These are phyloP conservation scores for Embiotoca jacksoni DNA, from an alignment of 2,113 vertebrate species.

Conservation along the genomic window DNA sequence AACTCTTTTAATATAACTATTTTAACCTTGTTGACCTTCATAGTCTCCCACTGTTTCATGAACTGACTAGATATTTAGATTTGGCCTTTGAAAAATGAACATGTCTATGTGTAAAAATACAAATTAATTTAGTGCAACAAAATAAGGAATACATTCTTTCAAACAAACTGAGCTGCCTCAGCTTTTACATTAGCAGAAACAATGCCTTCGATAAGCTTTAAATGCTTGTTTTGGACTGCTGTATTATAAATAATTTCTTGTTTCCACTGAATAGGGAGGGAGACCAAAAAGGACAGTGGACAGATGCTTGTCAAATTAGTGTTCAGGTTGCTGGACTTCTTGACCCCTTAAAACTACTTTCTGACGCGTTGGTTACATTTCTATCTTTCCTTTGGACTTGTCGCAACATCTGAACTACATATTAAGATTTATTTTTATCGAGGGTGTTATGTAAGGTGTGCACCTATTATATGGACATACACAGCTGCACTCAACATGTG, in stretches of 20 bases:
- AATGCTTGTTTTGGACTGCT: not conserved
- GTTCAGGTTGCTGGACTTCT: not conserved
- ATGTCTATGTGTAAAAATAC: not conserved
- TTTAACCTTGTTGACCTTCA: not conserved
- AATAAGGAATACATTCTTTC: not conserved
- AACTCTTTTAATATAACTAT: slow-evolving; percentile 2
- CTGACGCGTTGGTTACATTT: too few relatives aligned
- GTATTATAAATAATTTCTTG: too few relatives aligned
- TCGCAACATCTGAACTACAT: too few relatives aligned
- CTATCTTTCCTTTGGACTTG: too few relatives aligned
- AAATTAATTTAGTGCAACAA: not conserved
- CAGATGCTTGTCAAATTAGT: not conserved
- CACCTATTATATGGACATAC: too few relatives aligned
- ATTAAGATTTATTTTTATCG: too few relatives aligned
- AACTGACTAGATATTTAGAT: slow-evolving; percentile 5
- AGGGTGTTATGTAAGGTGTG: too few relatives aligned
- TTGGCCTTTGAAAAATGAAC: not conserved
- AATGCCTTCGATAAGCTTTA: not conserved
- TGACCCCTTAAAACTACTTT: not conserved
- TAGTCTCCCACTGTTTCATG: slow-evolving; percentile 9
- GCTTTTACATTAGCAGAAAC: not conserved
- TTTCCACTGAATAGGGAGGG: too few relatives aligned
- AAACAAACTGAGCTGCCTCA: not conserved
- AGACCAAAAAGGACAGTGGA: not conserved
- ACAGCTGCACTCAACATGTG: not conserved